Conservation (phyloP, 1,140 invertebrate genomes). For the Chironomus tepperi region DNA sequence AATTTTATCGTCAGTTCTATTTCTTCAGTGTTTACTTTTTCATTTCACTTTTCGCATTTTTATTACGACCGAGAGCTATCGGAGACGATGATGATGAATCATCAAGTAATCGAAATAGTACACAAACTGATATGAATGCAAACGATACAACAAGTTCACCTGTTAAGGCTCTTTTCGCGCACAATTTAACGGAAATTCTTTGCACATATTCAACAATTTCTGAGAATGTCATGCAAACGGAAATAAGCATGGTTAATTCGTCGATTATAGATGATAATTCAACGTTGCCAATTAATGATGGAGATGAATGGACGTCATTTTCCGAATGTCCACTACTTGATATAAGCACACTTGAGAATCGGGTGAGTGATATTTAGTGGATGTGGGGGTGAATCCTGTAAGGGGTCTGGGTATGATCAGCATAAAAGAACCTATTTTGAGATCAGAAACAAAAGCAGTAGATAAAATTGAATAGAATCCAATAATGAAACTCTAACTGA, state of each 20-base stretch:
- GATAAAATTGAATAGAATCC: no score
- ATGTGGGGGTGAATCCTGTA: neutral
- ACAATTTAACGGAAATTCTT: neutral
- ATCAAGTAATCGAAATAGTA: conserved; percentile 27
- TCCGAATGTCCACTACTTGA: conserved; percentile 39
- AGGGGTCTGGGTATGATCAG: no score
- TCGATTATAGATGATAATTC: neutral
- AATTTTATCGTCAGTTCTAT: conserved; percentile 88
- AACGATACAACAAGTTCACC: conserved; percentile 17
- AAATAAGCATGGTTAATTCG: neutral
- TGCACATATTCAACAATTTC: neutral
- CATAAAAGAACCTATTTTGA: no score
- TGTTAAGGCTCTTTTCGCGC: neutral
- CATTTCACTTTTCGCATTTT: conserved; percentile 77
- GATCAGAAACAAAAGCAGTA: no score
- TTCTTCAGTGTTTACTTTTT: conserved; percentile 85
- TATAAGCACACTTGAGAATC: conserved; percentile 36
- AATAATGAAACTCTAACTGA: no score
- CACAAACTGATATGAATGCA: conserved; percentile 18
- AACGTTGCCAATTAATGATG: conserved; percentile 16
- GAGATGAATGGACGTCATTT: conserved; percentile 39
- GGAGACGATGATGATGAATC: conserved; percentile 34
- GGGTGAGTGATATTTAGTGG: conserved; percentile 25
- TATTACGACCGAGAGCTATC: conserved; percentile 67
- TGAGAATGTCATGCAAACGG: neutral